Evolutionary conservation across 1,140 invertebrate genomes (phyloP).

Genomic region (Armadillidium nasatum): DNA sequence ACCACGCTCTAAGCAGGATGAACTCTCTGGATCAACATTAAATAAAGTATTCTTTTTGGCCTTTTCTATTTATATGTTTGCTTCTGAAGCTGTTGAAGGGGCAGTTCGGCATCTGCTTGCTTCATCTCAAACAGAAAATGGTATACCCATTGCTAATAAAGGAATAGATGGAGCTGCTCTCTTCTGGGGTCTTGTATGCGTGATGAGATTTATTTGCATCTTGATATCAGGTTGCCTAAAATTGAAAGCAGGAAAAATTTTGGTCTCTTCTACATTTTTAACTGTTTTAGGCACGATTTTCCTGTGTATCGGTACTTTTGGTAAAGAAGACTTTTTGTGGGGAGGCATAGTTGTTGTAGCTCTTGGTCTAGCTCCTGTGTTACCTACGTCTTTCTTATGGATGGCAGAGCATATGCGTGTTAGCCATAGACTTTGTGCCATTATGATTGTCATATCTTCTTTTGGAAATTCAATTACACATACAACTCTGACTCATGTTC

Average conservation of each 20-base stretch:
- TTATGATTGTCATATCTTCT: constrained; percentile 53
- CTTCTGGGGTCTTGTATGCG: constrained; percentile 55
- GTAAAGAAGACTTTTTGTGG: constrained; percentile 47
- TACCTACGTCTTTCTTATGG: constrained; percentile 54
- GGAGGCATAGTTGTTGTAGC: constrained; percentile 49
- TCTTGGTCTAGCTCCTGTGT: constrained; percentile 54
- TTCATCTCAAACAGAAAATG: constrained; percentile 24
- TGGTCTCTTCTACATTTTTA: constrained; percentile 48
- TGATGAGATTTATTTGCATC: constrained; percentile 52
- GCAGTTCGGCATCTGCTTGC: constrained; percentile 50
- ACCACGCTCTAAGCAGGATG: constrained; percentile 45
- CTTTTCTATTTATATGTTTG: constrained; percentile 53
- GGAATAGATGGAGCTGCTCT: constrained; percentile 51
- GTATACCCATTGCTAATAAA: constrained; percentile 47
- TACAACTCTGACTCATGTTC: constrained; percentile 28
- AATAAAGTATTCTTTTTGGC: constrained; percentile 47
- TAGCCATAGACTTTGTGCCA: constrained; percentile 53
- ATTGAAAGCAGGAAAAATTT: constrained; percentile 49
- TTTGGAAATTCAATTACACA: constrained; percentile 50
- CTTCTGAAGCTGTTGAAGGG: constrained; percentile 53
- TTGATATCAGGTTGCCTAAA: constrained; percentile 49
- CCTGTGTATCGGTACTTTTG: constrained; percentile 48
- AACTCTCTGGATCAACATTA: constrained; percentile 33
- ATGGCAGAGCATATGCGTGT: constrained; percentile 53
- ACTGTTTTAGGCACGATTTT: constrained; percentile 50